Conservation (phyloP, 2,113 vertebrate species). For the Scortum barcoo region DNA sequence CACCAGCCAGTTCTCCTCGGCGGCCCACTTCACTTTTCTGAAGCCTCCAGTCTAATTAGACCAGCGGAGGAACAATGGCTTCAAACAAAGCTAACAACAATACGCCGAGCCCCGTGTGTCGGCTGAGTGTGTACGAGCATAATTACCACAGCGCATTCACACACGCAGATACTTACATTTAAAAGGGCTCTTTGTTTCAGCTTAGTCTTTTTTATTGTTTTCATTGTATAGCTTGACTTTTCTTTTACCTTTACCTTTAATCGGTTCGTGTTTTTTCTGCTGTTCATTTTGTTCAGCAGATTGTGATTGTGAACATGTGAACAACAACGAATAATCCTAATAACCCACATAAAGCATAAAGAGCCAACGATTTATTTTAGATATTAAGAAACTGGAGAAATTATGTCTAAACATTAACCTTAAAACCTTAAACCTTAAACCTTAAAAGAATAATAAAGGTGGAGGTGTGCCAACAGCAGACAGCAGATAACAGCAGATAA, state of each 20-base stretch:
- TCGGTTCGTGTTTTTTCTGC: neutral
- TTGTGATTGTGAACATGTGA: no score
- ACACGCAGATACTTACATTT: neutral
- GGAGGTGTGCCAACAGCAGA: neutral
- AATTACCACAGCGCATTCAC: constrained; percentile 29
- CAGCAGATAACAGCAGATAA: no score
- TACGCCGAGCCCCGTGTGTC: neutral
- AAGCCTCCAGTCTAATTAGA: constrained; percentile 50
- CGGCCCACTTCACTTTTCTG: constrained; percentile 19
- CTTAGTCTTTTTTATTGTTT: neutral
- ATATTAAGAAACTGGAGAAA: neutral
- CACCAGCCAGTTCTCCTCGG: constrained; percentile 17
- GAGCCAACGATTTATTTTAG: neutral
- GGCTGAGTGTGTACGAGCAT: neutral
- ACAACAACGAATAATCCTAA: neutral
- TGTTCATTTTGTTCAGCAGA: neutral
- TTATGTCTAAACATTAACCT: neutral
- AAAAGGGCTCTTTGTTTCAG: neutral
- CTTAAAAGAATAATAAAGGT: no score
- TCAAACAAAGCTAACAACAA: constrained; percentile 34
- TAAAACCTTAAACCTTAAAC: no score
- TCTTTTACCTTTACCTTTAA: neutral
- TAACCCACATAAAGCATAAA: neutral
- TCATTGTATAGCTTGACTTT: neutral
- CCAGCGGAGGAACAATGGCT: constrained; percentile 25